Conservation (phyloP, 2,888 invertebrate species). For the Stictocephala bisonia region DNA sequence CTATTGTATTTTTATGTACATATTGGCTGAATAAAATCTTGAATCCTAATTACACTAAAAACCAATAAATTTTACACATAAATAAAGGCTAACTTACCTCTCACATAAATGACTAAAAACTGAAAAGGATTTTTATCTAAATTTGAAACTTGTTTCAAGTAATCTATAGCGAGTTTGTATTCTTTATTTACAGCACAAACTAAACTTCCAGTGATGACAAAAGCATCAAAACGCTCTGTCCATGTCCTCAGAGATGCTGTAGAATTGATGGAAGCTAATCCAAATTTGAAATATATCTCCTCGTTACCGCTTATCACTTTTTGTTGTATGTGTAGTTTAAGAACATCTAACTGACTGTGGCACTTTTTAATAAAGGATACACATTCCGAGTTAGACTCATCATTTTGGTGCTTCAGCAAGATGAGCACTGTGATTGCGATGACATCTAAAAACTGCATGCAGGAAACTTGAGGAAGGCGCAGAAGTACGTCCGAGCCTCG, state of each 20-base stretch:
- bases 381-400: not conserved
- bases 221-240: not conserved
- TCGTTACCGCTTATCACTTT: not conserved
- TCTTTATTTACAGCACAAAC: conserved; percentile 19
- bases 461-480: not conserved
- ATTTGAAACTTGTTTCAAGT: not conserved
- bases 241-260: conserved; percentile 6
- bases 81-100: not conserved
- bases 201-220: conserved; percentile 13
- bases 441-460: not conserved
- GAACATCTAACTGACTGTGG: not conserved
- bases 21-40: not conserved
- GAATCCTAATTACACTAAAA: not conserved
- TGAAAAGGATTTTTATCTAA: not conserved
- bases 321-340: not conserved
- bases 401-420: not conserved
- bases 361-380: not conserved
- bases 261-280: not conserved
- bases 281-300: conserved; percentile 32
- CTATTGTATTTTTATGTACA: not conserved
- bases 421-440: not conserved
- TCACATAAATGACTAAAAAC: conserved; percentile 5
- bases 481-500: not conserved
- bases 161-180: not conserved
- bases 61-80: not conserved